phyloP scores from a whole-genome alignment of 2,797 vertebrate species.

The Sebastes ruberrimus region DNA sequence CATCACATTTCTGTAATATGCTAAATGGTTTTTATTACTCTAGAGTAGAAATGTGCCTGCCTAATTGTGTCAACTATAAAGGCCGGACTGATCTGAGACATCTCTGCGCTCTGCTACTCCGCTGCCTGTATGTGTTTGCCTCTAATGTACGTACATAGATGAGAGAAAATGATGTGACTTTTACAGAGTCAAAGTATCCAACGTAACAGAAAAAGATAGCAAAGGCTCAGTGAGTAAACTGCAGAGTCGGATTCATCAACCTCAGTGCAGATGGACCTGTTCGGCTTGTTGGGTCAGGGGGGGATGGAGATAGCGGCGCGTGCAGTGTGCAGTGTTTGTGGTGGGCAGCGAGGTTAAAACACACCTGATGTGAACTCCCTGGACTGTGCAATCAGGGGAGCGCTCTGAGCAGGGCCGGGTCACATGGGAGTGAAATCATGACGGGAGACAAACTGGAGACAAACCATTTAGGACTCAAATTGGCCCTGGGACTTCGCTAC shows the following conservation, averaged over 20 bases:
- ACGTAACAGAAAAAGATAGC: not conserved
- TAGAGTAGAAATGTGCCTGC: not conserved
- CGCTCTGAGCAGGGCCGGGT: constrained; percentile 70
- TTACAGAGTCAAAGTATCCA: not conserved
- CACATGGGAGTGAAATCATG: constrained; percentile 77
- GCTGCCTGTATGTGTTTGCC: not conserved
- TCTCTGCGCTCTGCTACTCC: not conserved
- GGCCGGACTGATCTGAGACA: not conserved
- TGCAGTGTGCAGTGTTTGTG: constrained; percentile 23
- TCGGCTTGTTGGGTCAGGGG: constrained; percentile 50
- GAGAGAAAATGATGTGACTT: not conserved
- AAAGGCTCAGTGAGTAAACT: not conserved
- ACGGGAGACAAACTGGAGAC: constrained; percentile 83
- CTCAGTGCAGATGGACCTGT: constrained; percentile 24
- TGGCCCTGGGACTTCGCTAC: constrained; percentile 82
- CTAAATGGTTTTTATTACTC: not conserved
- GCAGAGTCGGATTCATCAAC: constrained; percentile 28
- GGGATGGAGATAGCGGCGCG: constrained; percentile 37
- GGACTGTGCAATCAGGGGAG: constrained; percentile 71
- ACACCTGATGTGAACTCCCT: constrained; percentile 80
- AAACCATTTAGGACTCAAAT: constrained; percentile 88
- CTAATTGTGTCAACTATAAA: not conserved
- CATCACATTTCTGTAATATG: constrained; percentile 23
- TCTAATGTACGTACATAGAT: not conserved
- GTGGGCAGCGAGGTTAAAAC: constrained; percentile 63